Base-by-base conservation (phyloP, 1,140 invertebrate species). In the Cephus cinctus region DNA sequence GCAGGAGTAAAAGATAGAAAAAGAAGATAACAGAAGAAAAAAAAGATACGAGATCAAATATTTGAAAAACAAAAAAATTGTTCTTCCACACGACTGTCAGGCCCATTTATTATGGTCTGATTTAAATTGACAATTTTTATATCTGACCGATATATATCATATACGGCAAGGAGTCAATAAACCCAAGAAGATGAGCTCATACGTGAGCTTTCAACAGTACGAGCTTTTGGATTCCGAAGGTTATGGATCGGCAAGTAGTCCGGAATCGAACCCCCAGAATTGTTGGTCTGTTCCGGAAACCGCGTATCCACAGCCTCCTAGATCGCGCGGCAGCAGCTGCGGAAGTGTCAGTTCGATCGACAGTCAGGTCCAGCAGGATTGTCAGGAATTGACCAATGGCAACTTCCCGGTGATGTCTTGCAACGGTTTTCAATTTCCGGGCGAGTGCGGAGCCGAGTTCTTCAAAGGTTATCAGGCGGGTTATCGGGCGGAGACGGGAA, bases 231-330 rank as follows among this genome's bases (percentile, higher is more conserved):
- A 74, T 31, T 73, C 70, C 9, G 71, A 73, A 50, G 71, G 71
- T 36, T 74, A 74, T 53, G 71, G 71, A 2, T 74, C 71, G 2
- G 71, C 71, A 0, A 74, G 71, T 34, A 74, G 71, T 47, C 71
- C 71, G 3, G 71, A 74, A 36, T 74, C 71, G 11, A 71, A 71
- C 46, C 61, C 65, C 5, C 57, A 25, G 8, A 45, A 38, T 15
- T 57, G 56, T 35, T 66, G 63, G 52, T 52, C 47, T 19, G 50
- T 60, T 15, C 68, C 64, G 8, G 64, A 63, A n/a, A 50, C 34
- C 59, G 53, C 44, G 3, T 74, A 74, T 36, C 71, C 71, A 5
- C 70, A 72, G 19, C 70, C 70, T 4, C 63, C 71, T 0, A 58
- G 69, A 6, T 74, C 71, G 11, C 47, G 71, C 18, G 71, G 69